These are phyloP conservation scores for Chaetodon trifascialis DNA, from an alignment of 2,113 vertebrate species.

Conservation along the genomic window DNA sequence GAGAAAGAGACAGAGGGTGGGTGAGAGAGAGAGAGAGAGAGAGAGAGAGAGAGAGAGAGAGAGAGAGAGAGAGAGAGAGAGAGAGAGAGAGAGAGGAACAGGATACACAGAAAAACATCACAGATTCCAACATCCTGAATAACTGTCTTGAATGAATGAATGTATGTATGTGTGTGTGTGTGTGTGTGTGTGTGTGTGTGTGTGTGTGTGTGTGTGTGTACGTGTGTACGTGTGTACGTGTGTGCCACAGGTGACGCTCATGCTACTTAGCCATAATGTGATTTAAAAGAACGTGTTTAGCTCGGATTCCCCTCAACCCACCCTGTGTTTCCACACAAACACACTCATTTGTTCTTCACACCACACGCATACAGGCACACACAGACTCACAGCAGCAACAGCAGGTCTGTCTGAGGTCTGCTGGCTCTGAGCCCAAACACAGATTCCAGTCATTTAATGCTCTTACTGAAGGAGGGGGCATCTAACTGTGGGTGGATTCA, in stretches of 20 bases:
- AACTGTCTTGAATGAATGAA: background rate
- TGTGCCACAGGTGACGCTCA: background rate
- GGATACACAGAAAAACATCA: background rate
- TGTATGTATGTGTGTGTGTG: background rate
- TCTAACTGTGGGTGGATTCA: slow-evolving; percentile 5
- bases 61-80: background rate
- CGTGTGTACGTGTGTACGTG: background rate
- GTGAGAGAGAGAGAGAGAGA: background rate
- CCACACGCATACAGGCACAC: background rate
- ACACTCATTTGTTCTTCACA: background rate
- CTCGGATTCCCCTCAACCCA: background rate
- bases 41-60: background rate
- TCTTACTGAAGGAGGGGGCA: background rate
- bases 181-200: background rate
- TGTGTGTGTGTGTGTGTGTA: background rate
- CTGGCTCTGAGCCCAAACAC: slow-evolving; percentile 17
- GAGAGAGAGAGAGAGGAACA: background rate
- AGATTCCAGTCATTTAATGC: slow-evolving; percentile 15
- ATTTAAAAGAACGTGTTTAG: slow-evolving; percentile 29
- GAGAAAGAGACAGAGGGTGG: background rate
- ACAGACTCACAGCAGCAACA: background rate
- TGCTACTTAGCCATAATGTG: slow-evolving; percentile 27
- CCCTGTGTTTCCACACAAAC: background rate
- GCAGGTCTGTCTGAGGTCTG: slow-evolving; percentile 22
- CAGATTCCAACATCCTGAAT: background rate